Base-by-base conservation (phyloP, 2,888 invertebrate species). In the Chalcosyrphus nemorum region DNA sequence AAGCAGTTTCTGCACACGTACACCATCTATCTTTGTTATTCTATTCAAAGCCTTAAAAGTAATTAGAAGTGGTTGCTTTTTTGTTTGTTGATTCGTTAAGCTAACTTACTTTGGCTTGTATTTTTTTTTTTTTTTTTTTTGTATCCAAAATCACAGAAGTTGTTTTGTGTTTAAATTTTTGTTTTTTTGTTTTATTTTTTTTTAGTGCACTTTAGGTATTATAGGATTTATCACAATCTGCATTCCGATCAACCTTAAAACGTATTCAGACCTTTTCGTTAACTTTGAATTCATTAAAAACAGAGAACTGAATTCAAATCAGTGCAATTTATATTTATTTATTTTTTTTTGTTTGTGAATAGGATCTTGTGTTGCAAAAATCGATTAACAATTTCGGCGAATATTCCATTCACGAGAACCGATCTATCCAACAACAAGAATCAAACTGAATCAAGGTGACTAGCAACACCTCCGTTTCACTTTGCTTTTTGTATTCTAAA, bases 401-500 rank as follows among this genome's bases (percentile, higher is more conserved):
- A 29, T 50, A 27, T 70, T 65, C 11, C 11, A 71, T 70, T 54
- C 47, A 72, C 68, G 68, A 90, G 90, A 91, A 91, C 91, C 90
- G 91, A 91, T 90, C 91, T 90, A 90, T 89, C 89, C 91, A 89
- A 90, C 90, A 89, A 89, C 90, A 90, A 91, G 91, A 91, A 91
- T 90, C 89, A 90, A 91, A 91, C 91, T 91, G 90, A 91, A 86
- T 87, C 86, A 74, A 84, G 80, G 84, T 75, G 80, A 75, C 68
- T 70, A 57, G 81, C 71, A 86, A 72, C 86, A 86, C 86, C 82
- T 86, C 81, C 78, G 75, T 75, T 78, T 78, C 74, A 85, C 72
- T 86, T 78, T 63, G 52, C 72, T 72, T 81, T n/a, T 86, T 76
- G 54, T 52, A 66, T 76, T 81, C 77, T 86, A 74, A 78, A 72